Conservation (phyloP, 2,888 invertebrate genomes). For the Capitulum mitella region DNA sequence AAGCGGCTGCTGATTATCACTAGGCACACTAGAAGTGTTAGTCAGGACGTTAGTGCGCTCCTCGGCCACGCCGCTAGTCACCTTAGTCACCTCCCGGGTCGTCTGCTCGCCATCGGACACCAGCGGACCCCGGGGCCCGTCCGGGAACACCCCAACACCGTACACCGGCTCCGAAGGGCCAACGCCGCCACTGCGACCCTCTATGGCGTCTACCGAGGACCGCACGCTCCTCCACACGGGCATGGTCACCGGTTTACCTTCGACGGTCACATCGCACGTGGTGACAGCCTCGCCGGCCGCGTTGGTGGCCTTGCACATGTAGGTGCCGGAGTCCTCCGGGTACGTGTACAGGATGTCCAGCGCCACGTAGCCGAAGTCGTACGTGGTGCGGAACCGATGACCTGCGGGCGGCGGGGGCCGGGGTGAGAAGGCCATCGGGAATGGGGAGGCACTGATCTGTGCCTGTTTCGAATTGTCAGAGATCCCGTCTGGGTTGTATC, state of each 20-base stretch:
- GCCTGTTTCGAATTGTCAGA: too few species aligned
- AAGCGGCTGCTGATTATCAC: background rate
- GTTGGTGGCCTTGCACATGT: conserved; percentile 92
- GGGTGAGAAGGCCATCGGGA: too few species aligned
- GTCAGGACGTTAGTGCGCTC: background rate
- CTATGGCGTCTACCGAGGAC: conserved; percentile 1
- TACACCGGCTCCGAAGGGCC: background rate
- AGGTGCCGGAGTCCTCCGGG: conserved; percentile 93
- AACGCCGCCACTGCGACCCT: background rate
- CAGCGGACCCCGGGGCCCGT: background rate
- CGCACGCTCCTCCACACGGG: background rate
- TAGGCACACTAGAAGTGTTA: background rate
- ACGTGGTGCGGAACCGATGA: conserved; percentile 90
- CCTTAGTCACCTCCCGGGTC: background rate
- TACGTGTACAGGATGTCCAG: conserved; percentile 93
- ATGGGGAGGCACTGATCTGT: too few species aligned
- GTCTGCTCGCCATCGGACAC: background rate
- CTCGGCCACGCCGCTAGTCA: background rate
- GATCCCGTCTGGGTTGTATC: too few species aligned
- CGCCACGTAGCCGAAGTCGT: conserved; percentile 96
- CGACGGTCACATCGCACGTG: conserved; percentile 77
- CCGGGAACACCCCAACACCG: background rate
- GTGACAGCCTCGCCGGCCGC: conserved; percentile 92
- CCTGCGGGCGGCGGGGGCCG: too few species aligned
- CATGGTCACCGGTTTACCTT: conserved; percentile 51